Evolutionary conservation across 1,140 invertebrate genomes (phyloP), one percentile per base, ranked within the genome.

Genomic region (Drosophila eugracilis): DNA sequence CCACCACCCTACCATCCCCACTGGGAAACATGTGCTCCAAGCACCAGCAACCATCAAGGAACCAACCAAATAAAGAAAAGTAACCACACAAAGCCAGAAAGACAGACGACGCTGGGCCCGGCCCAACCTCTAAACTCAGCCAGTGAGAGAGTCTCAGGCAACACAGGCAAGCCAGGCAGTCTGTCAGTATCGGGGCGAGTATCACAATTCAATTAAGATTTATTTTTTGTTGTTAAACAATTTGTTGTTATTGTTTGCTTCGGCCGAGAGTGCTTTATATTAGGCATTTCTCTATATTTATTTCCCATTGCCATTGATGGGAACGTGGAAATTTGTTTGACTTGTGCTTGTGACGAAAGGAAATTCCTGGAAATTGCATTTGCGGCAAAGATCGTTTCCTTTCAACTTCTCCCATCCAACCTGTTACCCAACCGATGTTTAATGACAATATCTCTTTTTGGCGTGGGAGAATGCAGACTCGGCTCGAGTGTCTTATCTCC

Each of bases 181-280:
- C 73, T 66, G 55, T 59, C 73, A 62, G 73, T 70, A 70, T 77
- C 65, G 48, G 53, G 37, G 62, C 63, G 63, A 73, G 77, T 81
- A 86, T 81, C 83, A 88, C 84, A 88, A 88, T 89, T 88, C 84
- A 88, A 88, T 88, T 88, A 88, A 88, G 83, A 88, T 88, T 88
- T 88, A 88, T 89, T 78, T 88, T 83, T 86, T 80, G 79, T 85
- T 86, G 81, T 88, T 86, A 53, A 88, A 88, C 83, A 86, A 81
- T 86, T 80, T 74, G 76, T 80, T 80, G 62, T 73, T 75, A 55
- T 75, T 63, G 41, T 75, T 60, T 72, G 67, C 28, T 32, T 36
- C 60, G 45, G 45, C 19, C 22, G 26, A 67, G 63, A 67, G 63
- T 67, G 60, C 63, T 75, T 75, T 75, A 69, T 75, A 67, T 72